Base-by-base conservation (phyloP, 2,888 invertebrate species). In the Monopis laevigella region DNA sequence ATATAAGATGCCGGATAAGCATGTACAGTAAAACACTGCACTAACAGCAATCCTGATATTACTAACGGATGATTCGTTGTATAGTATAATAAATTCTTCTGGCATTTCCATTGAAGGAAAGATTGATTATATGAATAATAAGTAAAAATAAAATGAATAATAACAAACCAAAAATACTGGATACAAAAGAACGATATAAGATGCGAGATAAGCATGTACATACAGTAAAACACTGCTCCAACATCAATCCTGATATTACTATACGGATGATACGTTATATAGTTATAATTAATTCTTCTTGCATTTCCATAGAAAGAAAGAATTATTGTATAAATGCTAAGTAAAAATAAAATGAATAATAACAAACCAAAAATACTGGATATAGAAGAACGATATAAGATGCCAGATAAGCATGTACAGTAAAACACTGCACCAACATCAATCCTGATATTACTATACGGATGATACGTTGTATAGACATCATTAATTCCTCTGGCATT, bases 351-450 rank as follows among this genome's bases (percentile, higher is more conserved):
- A n/a, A n/a, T n/a, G n/a, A n/a, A n/a, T n/a, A n/a, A n/a, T 8
- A 21, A 36, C 61, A 56, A 58, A 84, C 84, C 68, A 83, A 62
- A 51, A 83, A 74, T 1, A 80, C 72, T 24, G 84, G 84, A 62
- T 84, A 85, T 3, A 84, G 59, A 43, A 84, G 65, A 3, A 84
- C 78, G 43, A 84, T 78, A 49, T 84, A 84, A 7, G 82, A 63
- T 1, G 82, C 82, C 14, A 85, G 62, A 52, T 83, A 84, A 3
- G 82, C 62, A 54, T 84, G 84, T 28, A 83, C 71, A 0, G 84
- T 82, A 54, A 83, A 83, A 43, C 83, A 82, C 47, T 82, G 75
- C 1, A 80, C 71, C 26, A 84, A 55, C 61, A 84, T 77, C 16
- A 84, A 63, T 2, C 75, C 72, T 1, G 77, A 77, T 28, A 84